phyloP scores from a whole-genome alignment of 1,140 invertebrate species.

The Hypothenemus hampei region DNA sequence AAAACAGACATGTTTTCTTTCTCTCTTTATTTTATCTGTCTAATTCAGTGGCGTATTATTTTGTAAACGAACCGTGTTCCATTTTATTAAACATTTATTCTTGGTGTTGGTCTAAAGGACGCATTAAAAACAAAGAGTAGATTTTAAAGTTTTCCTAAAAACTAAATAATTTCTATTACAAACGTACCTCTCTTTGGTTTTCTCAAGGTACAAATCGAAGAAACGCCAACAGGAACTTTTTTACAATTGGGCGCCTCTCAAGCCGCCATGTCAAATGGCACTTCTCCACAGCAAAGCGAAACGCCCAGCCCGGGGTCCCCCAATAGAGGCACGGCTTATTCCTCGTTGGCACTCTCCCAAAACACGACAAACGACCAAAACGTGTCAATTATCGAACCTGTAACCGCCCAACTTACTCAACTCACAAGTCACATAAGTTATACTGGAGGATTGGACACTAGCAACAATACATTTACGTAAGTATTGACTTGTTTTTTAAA shows the following conservation, averaged over 20 bases:
- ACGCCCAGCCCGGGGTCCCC: constrained; percentile 38
- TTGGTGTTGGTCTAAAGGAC: no score
- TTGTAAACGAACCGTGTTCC: no score
- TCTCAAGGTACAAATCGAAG: constrained; percentile 34
- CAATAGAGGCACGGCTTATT: constrained; percentile 24
- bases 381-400: constrained; percentile 28
- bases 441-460: constrained; percentile 24
- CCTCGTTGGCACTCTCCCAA: not conserved
- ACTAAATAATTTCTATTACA: no score
- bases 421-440: constrained; percentile 43
- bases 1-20: constrained; percentile 10
- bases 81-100: no score
- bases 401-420: constrained; percentile 38
- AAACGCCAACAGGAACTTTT: constrained; percentile 30
- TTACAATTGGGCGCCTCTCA: constrained; percentile 32
- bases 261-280: constrained; percentile 30
- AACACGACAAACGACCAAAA: constrained; percentile 7
- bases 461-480: not conserved
- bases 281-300: constrained; percentile 36
- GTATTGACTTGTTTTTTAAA: not conserved
- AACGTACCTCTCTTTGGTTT: constrained; percentile 1
- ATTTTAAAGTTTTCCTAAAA: no score
- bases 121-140: no score
- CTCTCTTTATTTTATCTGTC: no score
- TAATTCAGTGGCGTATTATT: no score